phyloP scores from a whole-genome alignment of 2,797 vertebrate genomes.

The Manis pentadactyla region DNA sequence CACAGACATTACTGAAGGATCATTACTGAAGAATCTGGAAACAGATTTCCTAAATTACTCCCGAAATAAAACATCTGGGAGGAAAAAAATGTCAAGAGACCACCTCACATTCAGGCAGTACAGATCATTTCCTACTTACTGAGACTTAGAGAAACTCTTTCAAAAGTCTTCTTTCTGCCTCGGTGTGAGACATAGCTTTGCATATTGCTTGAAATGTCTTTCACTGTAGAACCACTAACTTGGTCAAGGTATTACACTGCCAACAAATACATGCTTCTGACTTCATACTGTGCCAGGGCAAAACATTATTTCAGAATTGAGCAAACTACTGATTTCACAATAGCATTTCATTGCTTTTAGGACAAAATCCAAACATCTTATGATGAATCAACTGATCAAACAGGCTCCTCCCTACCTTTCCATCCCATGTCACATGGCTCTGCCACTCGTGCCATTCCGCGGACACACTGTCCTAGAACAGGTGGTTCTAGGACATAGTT shows the following conservation, averaged over 20 bases:
- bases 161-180: neutral
- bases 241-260: neutral
- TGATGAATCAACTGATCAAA: neutral
- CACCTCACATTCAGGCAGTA: neutral
- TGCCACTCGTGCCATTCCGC: neutral
- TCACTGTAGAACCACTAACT: neutral
- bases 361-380: constrained; percentile 5
- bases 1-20: neutral
- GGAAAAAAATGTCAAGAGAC: neutral
- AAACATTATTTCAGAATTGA: constrained; percentile 21
- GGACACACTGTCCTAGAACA: neutral
- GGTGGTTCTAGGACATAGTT: neutral
- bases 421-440: neutral
- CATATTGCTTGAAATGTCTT: neutral
- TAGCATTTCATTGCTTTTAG: neutral
- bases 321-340: neutral
- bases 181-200: neutral
- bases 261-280: neutral
- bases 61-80: neutral
- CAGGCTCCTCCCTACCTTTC: neutral
- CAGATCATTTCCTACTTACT: neutral
- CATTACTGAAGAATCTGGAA: too few relatives aligned
- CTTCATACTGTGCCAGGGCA: neutral
- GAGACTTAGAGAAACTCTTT: neutral
- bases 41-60: neutral